Evolutionary conservation across 2,888 invertebrate genomes (phyloP).

Genomic region (Ligdia adustata): DNA sequence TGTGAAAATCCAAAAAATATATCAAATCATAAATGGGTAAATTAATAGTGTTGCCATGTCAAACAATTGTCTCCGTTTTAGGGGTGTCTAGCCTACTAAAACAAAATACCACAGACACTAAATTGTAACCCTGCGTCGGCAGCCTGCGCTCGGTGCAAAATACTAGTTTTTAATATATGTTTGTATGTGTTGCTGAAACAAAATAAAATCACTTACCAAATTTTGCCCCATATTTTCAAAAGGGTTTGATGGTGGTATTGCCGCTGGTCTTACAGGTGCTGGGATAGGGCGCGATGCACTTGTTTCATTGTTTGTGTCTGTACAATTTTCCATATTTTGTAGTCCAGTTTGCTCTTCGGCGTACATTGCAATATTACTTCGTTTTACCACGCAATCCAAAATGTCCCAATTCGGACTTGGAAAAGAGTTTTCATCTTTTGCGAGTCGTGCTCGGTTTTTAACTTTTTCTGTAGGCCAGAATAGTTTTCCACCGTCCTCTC

Average conservation of each 20-base stretch:
- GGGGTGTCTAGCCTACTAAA: conserved; percentile 3
- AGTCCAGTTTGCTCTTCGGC: conserved; percentile 11
- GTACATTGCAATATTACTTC: conserved; percentile 18
- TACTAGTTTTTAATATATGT: conserved; percentile 5
- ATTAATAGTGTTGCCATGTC: not conserved
- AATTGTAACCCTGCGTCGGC: conserved; percentile 4
- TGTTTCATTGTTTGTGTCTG: conserved; percentile 21
- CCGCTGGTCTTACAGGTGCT: conserved; percentile 10
- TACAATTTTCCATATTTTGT: conserved; percentile 17
- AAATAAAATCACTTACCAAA: conserved; percentile 2
- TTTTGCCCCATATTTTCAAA: conserved; percentile 20
- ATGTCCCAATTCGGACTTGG: conserved; percentile 28
- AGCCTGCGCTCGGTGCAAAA: conserved; percentile 9
- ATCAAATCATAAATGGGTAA: not conserved
- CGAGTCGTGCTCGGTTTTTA: conserved; percentile 23
- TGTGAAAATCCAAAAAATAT: not conserved
- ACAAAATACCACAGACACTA: conserved; percentile 3
- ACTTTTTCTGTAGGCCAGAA: conserved; percentile 25
- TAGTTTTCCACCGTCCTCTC: conserved; percentile 23
- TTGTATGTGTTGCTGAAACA: conserved; percentile 9
- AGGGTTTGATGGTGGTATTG: conserved; percentile 3
- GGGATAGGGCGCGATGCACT: conserved; percentile 3
- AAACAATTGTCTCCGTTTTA: conserved; percentile 1
- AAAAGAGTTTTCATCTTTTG: conserved; percentile 17
- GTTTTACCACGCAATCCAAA: conserved; percentile 22